phyloP scores from a whole-genome alignment of 2,113 vertebrate genomes.

The Brienomyrus brachyistius region DNA sequence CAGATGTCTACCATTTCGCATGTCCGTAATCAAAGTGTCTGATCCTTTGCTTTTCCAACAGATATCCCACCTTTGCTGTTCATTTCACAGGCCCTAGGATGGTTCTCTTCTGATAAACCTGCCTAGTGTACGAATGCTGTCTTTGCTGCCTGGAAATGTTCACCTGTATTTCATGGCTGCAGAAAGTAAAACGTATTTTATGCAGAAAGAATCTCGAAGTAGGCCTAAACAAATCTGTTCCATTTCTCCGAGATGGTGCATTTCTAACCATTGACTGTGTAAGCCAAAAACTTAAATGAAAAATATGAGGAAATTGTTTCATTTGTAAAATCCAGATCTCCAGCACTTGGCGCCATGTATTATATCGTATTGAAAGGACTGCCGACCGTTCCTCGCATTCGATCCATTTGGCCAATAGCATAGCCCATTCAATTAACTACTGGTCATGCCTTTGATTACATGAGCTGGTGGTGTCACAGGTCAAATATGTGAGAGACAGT shows the following conservation, averaged over 20 bases:
- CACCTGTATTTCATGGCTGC: neutral
- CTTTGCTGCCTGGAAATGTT: neutral
- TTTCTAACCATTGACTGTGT: neutral
- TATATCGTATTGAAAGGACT: neutral
- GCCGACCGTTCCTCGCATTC: neutral
- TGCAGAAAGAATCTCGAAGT: neutral
- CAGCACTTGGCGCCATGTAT: neutral
- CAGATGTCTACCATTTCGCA: neutral
- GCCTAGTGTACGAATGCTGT: neutral
- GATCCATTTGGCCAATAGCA: neutral
- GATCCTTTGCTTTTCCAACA: neutral
- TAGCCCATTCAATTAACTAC: neutral
- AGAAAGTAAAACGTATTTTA: neutral
- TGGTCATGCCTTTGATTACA: neutral
- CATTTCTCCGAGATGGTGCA: neutral
- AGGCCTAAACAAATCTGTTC: neutral
- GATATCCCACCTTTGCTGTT: neutral
- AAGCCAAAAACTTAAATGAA: neutral
- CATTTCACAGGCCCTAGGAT: neutral
- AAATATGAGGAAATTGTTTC: neutral
- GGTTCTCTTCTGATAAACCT: neutral
- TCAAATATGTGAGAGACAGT: neutral
- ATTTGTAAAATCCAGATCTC: neutral
- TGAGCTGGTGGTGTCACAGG: neutral
- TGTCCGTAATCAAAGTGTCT: neutral